Base-by-base conservation (phyloP, 2,113 vertebrate genomes). In the Pollachius pollachius region DNA sequence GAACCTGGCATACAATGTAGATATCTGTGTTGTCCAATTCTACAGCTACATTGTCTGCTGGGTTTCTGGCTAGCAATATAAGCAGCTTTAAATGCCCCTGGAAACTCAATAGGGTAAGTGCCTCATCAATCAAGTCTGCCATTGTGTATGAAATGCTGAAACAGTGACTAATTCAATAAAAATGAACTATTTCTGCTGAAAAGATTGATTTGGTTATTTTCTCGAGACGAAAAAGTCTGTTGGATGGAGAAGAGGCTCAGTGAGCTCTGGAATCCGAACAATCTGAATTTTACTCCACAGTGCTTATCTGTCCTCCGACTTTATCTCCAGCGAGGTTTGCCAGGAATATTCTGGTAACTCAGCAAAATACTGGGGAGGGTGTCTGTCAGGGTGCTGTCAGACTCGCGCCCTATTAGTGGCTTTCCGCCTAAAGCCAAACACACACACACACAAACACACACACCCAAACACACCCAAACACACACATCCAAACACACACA, bases 11-110 rank as follows among this genome's bases (percentile, higher is more conserved):
- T 95, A 97, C 96, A 99, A 98, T 99, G 97, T 99, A 99, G 97
- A 97, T 95, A 95, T 95, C 97, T 99, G 97, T 99, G 95, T 97
- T 94, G 92, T 85, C 94, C 88, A 90, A 93, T 81, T 91, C 92
- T 97, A 99, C 97, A 99, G 97, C 97, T 99, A 99, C 97, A 99
- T 99, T 99, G 97, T 99, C 97, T 99, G 97, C 97, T 99, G 97
- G 97, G 97, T 99, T 99, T 99, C 97, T 94, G 94, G 95, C 94
- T 93, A 88, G 93, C 92, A 92, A 91, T 89, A 75, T 71, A 77
- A 80, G 68, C 87, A n/a, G 21, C 84, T 8, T 16, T 68, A 48
- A 23, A 65, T 63, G 12, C 18, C 16, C 21, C 5, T 23, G 17
- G 57, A 18, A 15, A 65, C 27, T 52, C n/a, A 16, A 23, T 62